Evolutionary conservation across 2,113 vertebrate genomes (phyloP), one percentile per base, ranked within the genome.

Genomic region (Dipodomys merriami): DNA sequence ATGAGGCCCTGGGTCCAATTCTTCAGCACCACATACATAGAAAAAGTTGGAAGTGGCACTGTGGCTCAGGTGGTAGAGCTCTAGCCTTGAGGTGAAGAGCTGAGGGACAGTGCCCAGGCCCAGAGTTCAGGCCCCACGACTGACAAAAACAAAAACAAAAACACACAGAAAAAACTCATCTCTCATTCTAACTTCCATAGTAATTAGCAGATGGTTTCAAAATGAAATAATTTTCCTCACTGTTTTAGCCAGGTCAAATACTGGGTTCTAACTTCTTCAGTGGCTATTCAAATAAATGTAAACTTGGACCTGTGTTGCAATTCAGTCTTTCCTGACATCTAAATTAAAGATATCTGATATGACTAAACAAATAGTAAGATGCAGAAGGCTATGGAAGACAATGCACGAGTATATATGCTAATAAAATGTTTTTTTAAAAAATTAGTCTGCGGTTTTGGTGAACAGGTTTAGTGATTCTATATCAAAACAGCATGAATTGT

Each of bases 151-250:
- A 39, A 39, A 39, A 39, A 39, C 39, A 39, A 5, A 39, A 5
- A 39, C 39, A 39, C 39, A 39, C 39, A 39, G 0, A 39, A 5
- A 49, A 49, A 49, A 49, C 49, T 49, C 49, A 49, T 96, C 23
- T 96, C 76, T 95, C 74, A 94, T 94, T 96, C 68, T 85, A 88
- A 64, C 87, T 95, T 57, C 46, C 83, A 95, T 22, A 86, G 76
- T 95, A 97, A 97, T 96, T 97, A 97, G 80, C 44, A 83, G 79
- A 95, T 93, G 90, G 67, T 85, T 96, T 96, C 90, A 93, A 96
- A 95, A 96, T 89, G 88, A 97, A 96, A 96, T 93, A 82, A 68
- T 87, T 97, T 89, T 96, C 60, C 81, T 92, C 83, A 62, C 71
- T 83, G 90, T 92, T 39, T 86, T 79, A 96, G 80, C 88, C 91